Base-by-base conservation (phyloP, 2,113 vertebrate species). In the Meriones unguiculatus region DNA sequence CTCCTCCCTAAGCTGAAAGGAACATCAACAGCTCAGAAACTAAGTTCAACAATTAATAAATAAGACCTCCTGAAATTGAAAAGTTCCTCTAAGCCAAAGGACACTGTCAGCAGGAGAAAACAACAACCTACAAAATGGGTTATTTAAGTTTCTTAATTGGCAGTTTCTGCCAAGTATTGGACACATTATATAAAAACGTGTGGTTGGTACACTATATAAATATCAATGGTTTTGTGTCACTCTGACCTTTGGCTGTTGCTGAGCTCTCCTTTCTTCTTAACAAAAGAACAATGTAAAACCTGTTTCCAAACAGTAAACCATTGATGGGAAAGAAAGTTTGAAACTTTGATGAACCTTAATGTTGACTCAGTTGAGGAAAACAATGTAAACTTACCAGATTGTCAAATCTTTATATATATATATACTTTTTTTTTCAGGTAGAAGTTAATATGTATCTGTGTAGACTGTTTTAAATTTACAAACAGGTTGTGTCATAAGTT, bases 231-330 rank as follows among this genome's bases (percentile, higher is more conserved):
- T 67, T 88, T 81, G 28, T 20, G 2, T 73, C 24, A 54, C 24
- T 80, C 28, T 13, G 17, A 85, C 2, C 38, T 13, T 38, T 35
- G 82, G 17, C 65, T 77, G 46, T 65, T 52, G 30, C 38, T 32
- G n/a, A 64, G 32, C 8, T 0, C 2, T 32, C 6, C 2, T 1
- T 24, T 32, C 11, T 46, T 22, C 5, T 73, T 18, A 3, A 52
- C 69, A 38, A 69, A 75, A 89, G 14, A 59, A 25, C 41, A 25
- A 22, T 94, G 25, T 25, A 38, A 81, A 95, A 75, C 7, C 24
- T 12, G 2, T 4, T 76, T 5, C 32, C 2, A 88, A 87, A 64
- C 1, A 84, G 77, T 85, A 3, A 4, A 59, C 62, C 11, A 50
- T 65, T n/a, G 22, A 18, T 70, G 22, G 73, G 12, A 24, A 93